These are phyloP conservation scores for Phyllostomus hastatus DNA, from an alignment of 2,113 vertebrate species.

Conservation along the genomic window DNA sequence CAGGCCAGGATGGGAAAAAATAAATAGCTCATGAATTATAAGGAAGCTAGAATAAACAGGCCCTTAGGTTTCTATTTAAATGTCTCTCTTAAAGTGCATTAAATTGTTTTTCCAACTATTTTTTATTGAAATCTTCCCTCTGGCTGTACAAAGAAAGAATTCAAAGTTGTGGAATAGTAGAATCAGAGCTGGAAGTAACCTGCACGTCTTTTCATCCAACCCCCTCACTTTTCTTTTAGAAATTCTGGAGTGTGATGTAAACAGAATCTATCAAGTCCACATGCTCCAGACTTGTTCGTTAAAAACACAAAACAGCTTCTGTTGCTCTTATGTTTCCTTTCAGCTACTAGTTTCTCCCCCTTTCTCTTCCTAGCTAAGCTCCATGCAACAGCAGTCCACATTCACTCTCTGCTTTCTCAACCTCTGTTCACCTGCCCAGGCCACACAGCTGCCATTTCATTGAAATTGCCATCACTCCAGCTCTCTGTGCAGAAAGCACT, in stretches of 20 bases:
- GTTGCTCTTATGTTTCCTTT: background rate
- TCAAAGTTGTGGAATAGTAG: background rate
- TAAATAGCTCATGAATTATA: background rate
- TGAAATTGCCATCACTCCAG: background rate
- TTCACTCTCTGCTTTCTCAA: background rate
- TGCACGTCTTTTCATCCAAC: background rate
- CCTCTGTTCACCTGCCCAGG: background rate
- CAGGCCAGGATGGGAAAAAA: background rate
- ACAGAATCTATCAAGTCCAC: background rate
- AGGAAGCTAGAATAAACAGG: background rate
- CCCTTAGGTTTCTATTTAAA: background rate
- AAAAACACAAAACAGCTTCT: conserved; percentile 25
- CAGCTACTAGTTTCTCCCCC: background rate
- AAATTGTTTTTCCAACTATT: conserved; percentile 6
- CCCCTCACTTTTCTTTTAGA: conserved; percentile 46
- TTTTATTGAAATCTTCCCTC: conserved; percentile 44
- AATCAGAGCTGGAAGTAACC: conserved; percentile 7
- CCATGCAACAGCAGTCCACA: background rate
- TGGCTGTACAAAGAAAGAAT: background rate
- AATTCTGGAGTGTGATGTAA: conserved; percentile 51
- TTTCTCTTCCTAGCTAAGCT: background rate
- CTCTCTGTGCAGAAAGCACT: too few species aligned
- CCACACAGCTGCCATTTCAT: background rate
- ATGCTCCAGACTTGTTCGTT: conserved; percentile 28
- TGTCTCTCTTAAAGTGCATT: background rate